These are phyloP conservation scores for Platanista minor DNA, from an alignment of 2,113 vertebrate genomes.

Conservation along the genomic window DNA sequence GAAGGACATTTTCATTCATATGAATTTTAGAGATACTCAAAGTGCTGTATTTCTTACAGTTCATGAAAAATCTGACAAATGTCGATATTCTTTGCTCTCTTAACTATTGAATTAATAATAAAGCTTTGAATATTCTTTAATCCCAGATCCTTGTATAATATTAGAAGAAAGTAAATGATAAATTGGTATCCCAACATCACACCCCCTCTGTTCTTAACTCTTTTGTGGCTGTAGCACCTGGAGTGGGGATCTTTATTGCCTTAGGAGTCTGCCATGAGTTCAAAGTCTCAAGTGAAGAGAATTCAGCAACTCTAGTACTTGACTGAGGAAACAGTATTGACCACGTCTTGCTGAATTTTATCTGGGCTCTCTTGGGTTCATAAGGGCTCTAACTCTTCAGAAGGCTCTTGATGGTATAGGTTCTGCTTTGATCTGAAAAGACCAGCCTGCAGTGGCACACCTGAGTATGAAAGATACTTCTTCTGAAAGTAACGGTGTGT, in stretches of 20 bases:
- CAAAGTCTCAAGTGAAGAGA: neutral
- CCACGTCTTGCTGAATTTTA: slow-evolving; percentile 34
- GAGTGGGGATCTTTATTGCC: neutral
- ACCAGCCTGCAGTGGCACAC: neutral
- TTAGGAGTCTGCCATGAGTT: neutral
- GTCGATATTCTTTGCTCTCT: neutral
- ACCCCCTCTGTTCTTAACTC: neutral
- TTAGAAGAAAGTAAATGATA: neutral
- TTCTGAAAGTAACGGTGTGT: neutral
- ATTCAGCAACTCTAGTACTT: neutral
- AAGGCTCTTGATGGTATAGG: neutral
- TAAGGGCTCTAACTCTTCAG: neutral
- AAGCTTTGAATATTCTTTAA: slow-evolving; percentile 9
- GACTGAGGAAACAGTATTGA: neutral
- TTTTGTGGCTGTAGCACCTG: neutral
- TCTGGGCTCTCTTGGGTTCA: neutral
- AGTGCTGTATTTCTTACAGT: slow-evolving; percentile 1
- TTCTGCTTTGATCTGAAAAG: slow-evolving; percentile 7
- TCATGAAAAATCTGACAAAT: slow-evolving; percentile 31
- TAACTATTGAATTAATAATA: slow-evolving; percentile 1
- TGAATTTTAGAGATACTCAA: slow-evolving; percentile 1
- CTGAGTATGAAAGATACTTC: neutral
- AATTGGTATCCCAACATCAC: neutral
- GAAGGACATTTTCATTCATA: neutral
- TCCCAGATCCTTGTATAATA: neutral